A percentile compares a stretch with the other conserved stretches of the same genome.
Evolutionary conservation across 1,140 invertebrate species (phyloP).

Genomic region (Drosophila pallidifrons): DNA sequence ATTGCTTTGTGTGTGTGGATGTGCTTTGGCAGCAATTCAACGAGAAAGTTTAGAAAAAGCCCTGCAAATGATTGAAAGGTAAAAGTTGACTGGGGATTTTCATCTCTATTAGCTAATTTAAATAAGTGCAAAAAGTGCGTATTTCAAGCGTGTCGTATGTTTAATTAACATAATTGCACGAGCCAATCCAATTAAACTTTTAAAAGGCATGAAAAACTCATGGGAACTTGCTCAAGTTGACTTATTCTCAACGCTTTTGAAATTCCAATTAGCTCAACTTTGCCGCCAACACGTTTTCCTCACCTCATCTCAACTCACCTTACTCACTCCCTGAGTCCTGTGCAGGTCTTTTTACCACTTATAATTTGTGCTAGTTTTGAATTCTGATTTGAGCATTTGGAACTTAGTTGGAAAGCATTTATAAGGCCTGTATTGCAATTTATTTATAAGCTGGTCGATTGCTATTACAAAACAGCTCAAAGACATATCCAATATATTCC

Average conservation of each 20-base stretch:
- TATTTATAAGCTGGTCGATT: not conserved
- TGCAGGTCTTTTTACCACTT: too few relatives aligned
- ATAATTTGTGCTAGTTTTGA: slow-evolving; percentile 8
- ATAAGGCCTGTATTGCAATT: not conserved
- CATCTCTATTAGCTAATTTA: slow-evolving; percentile 40
- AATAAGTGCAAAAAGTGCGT: slow-evolving; percentile 22
- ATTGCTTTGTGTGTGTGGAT: too few relatives aligned
- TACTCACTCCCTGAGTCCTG: not conserved
- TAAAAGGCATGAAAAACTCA: slow-evolving; percentile 29
- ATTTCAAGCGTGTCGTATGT: slow-evolving; percentile 35
- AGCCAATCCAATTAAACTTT: slow-evolving; percentile 64
- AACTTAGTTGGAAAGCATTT: not conserved
- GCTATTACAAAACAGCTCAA: not conserved
- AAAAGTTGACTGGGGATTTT: slow-evolving; percentile 10
- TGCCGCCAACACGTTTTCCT: slow-evolving; percentile 19
- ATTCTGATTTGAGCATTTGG: not conserved
- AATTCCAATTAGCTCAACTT: slow-evolving; percentile 61
- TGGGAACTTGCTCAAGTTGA: slow-evolving; percentile 53
- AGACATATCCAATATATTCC: slow-evolving; percentile 22
- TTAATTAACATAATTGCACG: slow-evolving; percentile 67
- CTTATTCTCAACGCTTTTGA: slow-evolving; percentile 49
- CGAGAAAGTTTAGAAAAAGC: slow-evolving; percentile 20
- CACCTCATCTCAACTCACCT: not conserved
- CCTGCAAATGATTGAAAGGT: slow-evolving; percentile 18
- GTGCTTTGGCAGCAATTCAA: not conserved